Evolutionary conservation across 2,113 vertebrate genomes (phyloP), one percentile per base, ranked within the genome.

Genomic region (Nothoprocta pentlandii): DNA sequence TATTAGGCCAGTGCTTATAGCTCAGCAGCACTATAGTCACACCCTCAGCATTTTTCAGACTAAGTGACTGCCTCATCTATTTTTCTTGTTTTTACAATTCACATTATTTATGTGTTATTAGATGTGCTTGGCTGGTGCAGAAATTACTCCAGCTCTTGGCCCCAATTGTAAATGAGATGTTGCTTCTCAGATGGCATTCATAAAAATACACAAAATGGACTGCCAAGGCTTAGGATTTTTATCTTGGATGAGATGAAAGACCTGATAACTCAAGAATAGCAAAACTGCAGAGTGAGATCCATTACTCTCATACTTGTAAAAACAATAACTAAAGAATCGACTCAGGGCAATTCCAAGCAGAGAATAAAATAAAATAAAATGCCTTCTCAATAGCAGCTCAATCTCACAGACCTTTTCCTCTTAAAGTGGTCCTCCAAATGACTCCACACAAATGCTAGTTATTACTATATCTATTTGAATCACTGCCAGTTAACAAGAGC

Each of bases 221-320:
- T 70, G 67, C 44, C 49, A 82, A 80, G 44, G 80, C 41, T 85
- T 92, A 94, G 67, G 84, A 56, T 85, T 95, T 92, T 92, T 91
- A 76, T 85, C 73, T 82, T 82, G 28, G 67, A 42, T 63, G n/a
- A 16, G 63, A 73, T 42, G 64, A 84, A 83, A 96, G 80, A 85
- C n/a, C 21, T 82, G 88, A 47, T 89, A 92, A 89, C 41, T 93
- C 66, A 70, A 32, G 46, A 80, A 51, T 9, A 15, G 68, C 42
- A 91, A 69, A 87, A 23, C 61, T 74, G n/a, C 70, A 79, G 49
- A 90, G 16, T 42, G 23, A 94, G 59, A 42, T 11, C 9, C 10
- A 61, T 82, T 82, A 39, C 23, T 54, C 23, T 62, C 30, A 69
- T 7, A 73, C 36, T 20, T 22, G 20, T 58, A 77, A 94, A 90